Conservation (phyloP, 2,113 vertebrate species). For the Scophthalmus maximus region DNA sequence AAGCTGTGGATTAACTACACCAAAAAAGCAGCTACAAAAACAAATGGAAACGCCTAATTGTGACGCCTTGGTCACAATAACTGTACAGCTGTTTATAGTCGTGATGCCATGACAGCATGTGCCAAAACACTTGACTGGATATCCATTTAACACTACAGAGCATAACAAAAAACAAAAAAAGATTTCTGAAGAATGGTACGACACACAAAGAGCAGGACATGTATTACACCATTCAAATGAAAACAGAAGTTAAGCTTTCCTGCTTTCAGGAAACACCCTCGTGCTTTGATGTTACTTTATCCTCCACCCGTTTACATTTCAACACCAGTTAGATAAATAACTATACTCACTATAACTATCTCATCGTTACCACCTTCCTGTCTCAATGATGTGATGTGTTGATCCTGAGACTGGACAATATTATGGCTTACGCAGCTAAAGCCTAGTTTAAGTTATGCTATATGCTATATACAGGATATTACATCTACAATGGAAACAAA, state of each 20-base stretch:
- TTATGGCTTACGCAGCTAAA: slow-evolving; percentile 40
- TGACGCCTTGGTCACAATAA: slow-evolving; percentile 3
- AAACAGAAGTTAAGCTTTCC: background rate
- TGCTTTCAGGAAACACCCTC: no score
- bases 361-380: background rate
- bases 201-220: background rate
- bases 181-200: background rate
- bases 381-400: slow-evolving; percentile 8
- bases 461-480: slow-evolving; percentile 20
- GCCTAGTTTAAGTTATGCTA: slow-evolving; percentile 3
- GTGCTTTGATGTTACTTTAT: background rate
- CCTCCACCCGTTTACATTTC: background rate
- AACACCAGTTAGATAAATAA: slow-evolving; percentile 3
- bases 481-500: slow-evolving; percentile 19
- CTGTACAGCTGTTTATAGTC: background rate
- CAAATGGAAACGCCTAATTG: slow-evolving; percentile 3
- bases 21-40: slow-evolving; percentile 9
- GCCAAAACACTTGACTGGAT: background rate
- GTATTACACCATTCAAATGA: background rate
- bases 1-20: background rate
- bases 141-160: background rate
- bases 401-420: slow-evolving; percentile 41
- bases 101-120: background rate
- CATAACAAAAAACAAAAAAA: background rate
- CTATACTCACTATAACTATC: no score